A percentile compares a stretch with the other conserved stretches of the same genome.
These are phyloP conservation scores for Agapornis canus DNA, from an alignment of 2,797 vertebrate species.

Conservation along the genomic window DNA sequence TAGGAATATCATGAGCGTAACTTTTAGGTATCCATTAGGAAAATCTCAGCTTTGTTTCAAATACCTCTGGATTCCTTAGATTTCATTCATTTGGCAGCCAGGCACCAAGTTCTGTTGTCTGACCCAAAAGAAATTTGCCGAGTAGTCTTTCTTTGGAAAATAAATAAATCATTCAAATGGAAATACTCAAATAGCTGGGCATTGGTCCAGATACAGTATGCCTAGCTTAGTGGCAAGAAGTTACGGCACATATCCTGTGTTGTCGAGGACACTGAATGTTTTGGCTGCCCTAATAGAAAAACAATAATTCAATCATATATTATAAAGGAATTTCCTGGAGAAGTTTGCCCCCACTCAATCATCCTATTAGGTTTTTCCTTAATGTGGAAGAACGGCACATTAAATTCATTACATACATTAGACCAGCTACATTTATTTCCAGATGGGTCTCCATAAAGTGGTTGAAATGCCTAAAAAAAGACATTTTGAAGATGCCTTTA, in stretches of 20 bases:
- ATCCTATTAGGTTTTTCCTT: conserved; percentile 60
- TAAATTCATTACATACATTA: conserved; percentile 66
- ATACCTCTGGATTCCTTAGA: conserved; percentile 35
- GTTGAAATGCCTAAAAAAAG: neutral
- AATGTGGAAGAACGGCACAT: conserved; percentile 44
- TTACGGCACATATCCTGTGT: conserved; percentile 60
- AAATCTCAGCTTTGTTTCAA: conserved; percentile 43
- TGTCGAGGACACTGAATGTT: conserved; percentile 53
- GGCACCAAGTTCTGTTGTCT: neutral
- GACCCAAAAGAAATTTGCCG: neutral
- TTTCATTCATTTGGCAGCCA: conserved; percentile 56
- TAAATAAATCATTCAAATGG: conserved; percentile 68
- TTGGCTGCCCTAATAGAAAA: conserved; percentile 71
- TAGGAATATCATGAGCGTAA: neutral
- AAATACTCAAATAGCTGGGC: conserved; percentile 61
- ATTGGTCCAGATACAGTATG: conserved; percentile 43
- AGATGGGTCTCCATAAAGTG: conserved; percentile 21
- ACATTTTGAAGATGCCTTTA: conserved; percentile 28
- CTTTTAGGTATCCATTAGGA: conserved; percentile 23
- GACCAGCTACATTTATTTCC: conserved; percentile 49
- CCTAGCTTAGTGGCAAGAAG: conserved; percentile 61
- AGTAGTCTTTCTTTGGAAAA: conserved; percentile 60
- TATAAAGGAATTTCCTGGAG: conserved; percentile 70
- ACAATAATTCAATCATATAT: conserved; percentile 69
- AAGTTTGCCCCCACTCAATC: conserved; percentile 58